Evolutionary conservation across 2,797 vertebrate genomes (phyloP).

Genomic region (Fundulus diaphanus): DNA sequence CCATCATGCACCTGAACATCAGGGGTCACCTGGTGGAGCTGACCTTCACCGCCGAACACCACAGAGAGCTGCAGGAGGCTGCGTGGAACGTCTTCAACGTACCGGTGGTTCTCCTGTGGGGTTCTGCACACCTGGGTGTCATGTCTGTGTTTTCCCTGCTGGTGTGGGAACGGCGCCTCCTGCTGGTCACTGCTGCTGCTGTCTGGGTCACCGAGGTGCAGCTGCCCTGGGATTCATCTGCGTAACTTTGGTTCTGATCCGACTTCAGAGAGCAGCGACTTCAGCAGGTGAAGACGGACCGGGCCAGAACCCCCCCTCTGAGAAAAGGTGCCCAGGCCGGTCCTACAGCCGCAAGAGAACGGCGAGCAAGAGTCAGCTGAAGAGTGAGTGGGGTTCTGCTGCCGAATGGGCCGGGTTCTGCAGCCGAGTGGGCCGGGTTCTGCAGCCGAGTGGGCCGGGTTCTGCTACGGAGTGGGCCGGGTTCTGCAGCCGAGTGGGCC

Average conservation of each 20-base stretch:
- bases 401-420: too few species aligned
- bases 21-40: constrained; percentile 81
- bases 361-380: constrained; percentile 74
- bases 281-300: neutral
- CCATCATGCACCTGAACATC: constrained; percentile 69
- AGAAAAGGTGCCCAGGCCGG: neutral
- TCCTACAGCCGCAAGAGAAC: constrained; percentile 77
- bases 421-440: too few species aligned
- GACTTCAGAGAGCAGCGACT: constrained; percentile 2
- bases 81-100: constrained; percentile 49
- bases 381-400: constrained; percentile 55
- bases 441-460: too few species aligned
- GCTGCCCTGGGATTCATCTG: neutral
- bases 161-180: neutral
- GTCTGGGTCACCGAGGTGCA: neutral
- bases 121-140: too few species aligned
- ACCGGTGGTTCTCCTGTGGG: neutral
- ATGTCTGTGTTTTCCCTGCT: neutral
- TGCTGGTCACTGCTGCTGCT: neutral
- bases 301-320: neutral
- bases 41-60: constrained; percentile 77
- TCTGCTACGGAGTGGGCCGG: too few species aligned
- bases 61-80: constrained; percentile 62
- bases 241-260: neutral
- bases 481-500: too few species aligned